Base-by-base conservation (phyloP, 1,140 invertebrate genomes). In the Hycleus cichorii region DNA sequence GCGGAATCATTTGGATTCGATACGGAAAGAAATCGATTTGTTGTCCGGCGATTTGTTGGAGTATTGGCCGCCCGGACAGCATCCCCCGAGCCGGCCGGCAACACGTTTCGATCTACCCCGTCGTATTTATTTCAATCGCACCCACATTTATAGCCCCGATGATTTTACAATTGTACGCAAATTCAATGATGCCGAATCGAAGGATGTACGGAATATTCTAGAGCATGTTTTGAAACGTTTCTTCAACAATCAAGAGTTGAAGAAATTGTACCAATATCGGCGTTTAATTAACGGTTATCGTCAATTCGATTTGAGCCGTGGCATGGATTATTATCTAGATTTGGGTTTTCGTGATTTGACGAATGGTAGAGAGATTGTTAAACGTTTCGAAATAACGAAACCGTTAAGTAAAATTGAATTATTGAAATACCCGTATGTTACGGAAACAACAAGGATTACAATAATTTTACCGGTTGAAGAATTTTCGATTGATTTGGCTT, bases 271-370 rank as follows among this genome's bases (percentile, higher is more conserved):
- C 11, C 73, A 78, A 45, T 87, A 79, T 59, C 72, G 75, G 40
- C 77, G 72, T 49, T 72, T 95, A 8, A 69, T 88, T 8, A 92
- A 92, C 73, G 91, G 90, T 1, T 95, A 95, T 64, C 78, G 84
- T 63, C 81, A 82, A 64, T 95, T 93, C 74, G 91, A 96, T 76
- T 86, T 91, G 6, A 87, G 89, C 0, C 77, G 90, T 64, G 93
- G 93, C 44, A 86, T 95, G 80, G 89, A 92, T 72, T 97, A 95
- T 73, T 83, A 87, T 47, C 69, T 97, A 18, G 90, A 95, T 76
- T 68, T 95, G 9, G 66, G 58, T 9, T 70, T 74, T 52, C 51
- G 61, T 9, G 68, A 74, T 57, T 49, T 66, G 32, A 57, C 67
- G 3, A 72, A 63, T 2, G 71, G 70, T 39, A 73, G 66, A 51